Evolutionary conservation across 2,888 invertebrate genomes (phyloP).

Genomic region (Tachina grossa): DNA sequence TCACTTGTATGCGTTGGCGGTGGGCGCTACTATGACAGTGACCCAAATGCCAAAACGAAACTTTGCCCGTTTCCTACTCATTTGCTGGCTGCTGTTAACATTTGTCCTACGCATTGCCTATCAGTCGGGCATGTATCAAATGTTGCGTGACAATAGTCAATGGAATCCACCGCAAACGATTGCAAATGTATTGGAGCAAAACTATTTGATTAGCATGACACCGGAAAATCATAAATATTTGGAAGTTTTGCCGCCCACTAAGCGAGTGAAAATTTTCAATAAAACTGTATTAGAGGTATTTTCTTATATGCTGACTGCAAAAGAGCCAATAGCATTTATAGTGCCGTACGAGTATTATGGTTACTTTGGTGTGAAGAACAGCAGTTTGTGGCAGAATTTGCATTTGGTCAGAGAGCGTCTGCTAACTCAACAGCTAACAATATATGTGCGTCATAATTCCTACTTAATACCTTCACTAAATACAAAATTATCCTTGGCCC

Average conservation of each 20-base stretch:
- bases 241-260: constrained; percentile 73
- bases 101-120: constrained; percentile 78
- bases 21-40: constrained; percentile 72
- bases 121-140: constrained; percentile 78
- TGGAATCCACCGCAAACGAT: constrained; percentile 77
- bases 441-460: constrained; percentile 76
- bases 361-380: constrained; percentile 74
- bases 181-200: constrained; percentile 73
- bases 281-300: constrained; percentile 76
- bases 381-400: constrained; percentile 72
- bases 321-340: constrained; percentile 74
- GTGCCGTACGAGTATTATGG: constrained; percentile 78
- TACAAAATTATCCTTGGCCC: constrained; percentile 73
- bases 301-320: constrained; percentile 64
- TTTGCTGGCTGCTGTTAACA: constrained; percentile 76
- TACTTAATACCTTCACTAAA: constrained; percentile 75
- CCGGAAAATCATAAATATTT: constrained; percentile 73
- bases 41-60: constrained; percentile 72
- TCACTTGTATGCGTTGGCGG: constrained; percentile 72
- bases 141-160: constrained; percentile 75
- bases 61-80: constrained; percentile 75
- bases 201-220: constrained; percentile 74
- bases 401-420: constrained; percentile 77
- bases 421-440: constrained; percentile 76
- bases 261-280: constrained; percentile 69